A percentile compares a stretch with the other conserved stretches of the same genome.
These are phyloP conservation scores for Thera obeliscata DNA, from an alignment of 2,888 invertebrate species.

Conservation along the genomic window DNA sequence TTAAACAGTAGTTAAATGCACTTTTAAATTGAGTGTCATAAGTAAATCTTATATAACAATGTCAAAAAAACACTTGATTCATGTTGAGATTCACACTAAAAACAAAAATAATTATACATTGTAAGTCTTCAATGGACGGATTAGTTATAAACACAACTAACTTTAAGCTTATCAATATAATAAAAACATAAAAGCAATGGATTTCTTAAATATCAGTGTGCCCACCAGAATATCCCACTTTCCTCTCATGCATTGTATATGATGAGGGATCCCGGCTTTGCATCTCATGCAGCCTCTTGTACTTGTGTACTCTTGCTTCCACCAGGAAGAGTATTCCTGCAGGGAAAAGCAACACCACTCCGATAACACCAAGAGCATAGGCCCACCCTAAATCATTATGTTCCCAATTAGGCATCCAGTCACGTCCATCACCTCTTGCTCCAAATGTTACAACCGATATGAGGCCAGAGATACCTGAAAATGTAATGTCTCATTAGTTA, in stretches of 20 bases:
- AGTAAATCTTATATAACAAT: not conserved
- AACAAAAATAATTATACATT: conserved; percentile 1
- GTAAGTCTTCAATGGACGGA: conserved; percentile 37
- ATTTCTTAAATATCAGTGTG: conserved; percentile 89
- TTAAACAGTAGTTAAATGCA: not conserved
- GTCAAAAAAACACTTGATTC: not conserved
- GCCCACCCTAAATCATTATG: conserved; percentile 98
- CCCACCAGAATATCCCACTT: conserved; percentile 80
- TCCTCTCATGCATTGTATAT: conserved; percentile 88
- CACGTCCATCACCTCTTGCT: conserved; percentile 94
- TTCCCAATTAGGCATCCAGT: conserved; percentile 98
- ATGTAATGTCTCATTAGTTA: conserved; percentile 2
- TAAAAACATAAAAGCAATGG: not conserved
- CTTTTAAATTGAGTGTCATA: not conserved
- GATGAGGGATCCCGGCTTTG: conserved; percentile 87
- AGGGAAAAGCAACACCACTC: conserved; percentile 89
- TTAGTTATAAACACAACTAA: conserved; percentile 27
- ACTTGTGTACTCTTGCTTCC: conserved; percentile 91
- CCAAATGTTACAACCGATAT: conserved; percentile 95
- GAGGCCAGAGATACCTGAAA: conserved; percentile 90
- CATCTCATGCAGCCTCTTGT: conserved; percentile 89
- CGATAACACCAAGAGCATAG: conserved; percentile 93
- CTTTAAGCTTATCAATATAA: not conserved
- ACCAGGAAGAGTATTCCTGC: conserved; percentile 92
- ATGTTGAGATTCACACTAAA: conserved; percentile 10